Evolutionary conservation across 2,888 invertebrate genomes (phyloP).

Genomic region (Brenthis daphne): DNA sequence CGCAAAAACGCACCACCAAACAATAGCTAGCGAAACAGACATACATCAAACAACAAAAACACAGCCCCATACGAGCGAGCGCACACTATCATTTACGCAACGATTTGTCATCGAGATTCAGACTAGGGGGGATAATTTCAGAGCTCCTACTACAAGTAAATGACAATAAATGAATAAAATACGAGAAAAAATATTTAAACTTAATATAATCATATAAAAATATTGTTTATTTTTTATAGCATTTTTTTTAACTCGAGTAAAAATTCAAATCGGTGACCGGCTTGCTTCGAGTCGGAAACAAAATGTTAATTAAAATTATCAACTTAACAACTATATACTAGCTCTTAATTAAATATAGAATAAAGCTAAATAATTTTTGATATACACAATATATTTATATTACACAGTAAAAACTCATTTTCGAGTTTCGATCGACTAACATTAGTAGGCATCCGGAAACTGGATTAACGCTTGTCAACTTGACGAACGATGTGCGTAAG

Average conservation of each 20-base stretch:
- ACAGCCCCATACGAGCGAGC: slow-evolving; percentile 62
- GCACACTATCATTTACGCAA: slow-evolving; percentile 79
- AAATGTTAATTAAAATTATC: too few relatives aligned
- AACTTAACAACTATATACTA: too few relatives aligned
- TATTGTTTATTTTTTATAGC: too few relatives aligned
- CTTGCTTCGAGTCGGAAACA: too few relatives aligned
- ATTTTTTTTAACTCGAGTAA: too few relatives aligned
- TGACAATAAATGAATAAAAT: too few relatives aligned
- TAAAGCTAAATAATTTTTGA: too few relatives aligned
- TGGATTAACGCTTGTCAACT: slow-evolving; percentile 81
- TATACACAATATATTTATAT: too few relatives aligned
- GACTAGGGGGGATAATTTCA: slow-evolving; percentile 56
- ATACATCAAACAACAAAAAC: slow-evolving; percentile 80
- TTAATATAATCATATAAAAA: too few relatives aligned
- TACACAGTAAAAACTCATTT: slow-evolving; percentile 26
- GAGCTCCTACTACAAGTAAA: slow-evolving; percentile 48
- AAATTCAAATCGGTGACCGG: too few relatives aligned
- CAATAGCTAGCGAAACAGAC: slow-evolving; percentile 65
- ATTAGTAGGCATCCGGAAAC: slow-evolving; percentile 61
- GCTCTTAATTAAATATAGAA: too few relatives aligned
- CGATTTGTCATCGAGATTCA: slow-evolving; percentile 79
- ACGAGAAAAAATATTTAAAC: too few relatives aligned
- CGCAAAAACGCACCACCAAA: slow-evolving; percentile 53
- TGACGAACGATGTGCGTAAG: slow-evolving; percentile 80
- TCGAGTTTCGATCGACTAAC: slow-evolving; percentile 18